phyloP scores from a whole-genome alignment of 2,113 vertebrate species.

The Pteronura brasiliensis region DNA sequence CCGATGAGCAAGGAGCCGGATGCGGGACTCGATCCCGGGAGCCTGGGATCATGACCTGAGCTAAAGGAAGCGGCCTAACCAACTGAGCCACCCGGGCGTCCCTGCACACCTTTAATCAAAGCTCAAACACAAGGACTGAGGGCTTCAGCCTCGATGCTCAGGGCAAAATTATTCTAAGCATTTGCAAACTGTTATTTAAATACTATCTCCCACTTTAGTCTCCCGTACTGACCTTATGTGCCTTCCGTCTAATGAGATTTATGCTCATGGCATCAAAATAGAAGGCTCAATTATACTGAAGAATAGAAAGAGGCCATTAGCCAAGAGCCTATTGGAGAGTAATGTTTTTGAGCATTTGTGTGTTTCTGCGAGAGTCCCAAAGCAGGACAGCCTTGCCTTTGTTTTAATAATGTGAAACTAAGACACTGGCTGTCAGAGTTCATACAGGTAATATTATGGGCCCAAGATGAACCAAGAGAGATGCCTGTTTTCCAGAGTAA shows the following conservation, averaged over 20 bases:
- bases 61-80: no score
- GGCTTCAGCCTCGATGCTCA: background rate
- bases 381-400: background rate
- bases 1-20: no score
- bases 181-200: slow-evolving; percentile 30
- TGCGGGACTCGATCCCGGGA: no score
- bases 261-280: slow-evolving; percentile 24
- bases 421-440: background rate
- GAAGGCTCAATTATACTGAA: slow-evolving; percentile 24
- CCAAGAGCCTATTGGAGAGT: background rate
- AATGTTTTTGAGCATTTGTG: background rate
- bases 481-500: background rate
- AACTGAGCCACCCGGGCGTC: no score
- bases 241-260: slow-evolving; percentile 27
- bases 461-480: background rate
- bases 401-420: background rate
- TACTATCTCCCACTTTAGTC: background rate
- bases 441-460: background rate
- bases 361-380: background rate
- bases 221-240: background rate
- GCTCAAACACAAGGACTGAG: background rate
- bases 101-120: background rate
- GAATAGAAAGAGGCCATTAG: background rate
- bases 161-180: background rate
- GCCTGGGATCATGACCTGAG: no score